Evolutionary conservation across 2,797 vertebrate species (phyloP).

Genomic region (Bradypus variegatus): DNA sequence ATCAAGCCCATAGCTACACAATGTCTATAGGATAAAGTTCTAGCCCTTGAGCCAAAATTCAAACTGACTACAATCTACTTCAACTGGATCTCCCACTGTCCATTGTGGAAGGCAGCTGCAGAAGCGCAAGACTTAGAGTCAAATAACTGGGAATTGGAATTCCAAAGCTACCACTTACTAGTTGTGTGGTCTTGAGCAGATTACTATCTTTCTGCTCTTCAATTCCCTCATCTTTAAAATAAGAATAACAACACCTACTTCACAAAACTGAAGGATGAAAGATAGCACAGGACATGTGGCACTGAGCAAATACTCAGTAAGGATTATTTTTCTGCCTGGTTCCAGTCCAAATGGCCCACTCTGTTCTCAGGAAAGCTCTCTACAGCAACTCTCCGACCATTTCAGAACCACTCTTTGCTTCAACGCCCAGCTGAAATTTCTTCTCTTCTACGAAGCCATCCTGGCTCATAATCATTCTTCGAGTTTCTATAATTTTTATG

Average conservation of each 20-base stretch:
- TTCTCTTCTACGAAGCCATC: neutral
- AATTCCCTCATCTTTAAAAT: conserved; percentile 8
- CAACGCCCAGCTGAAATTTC: neutral
- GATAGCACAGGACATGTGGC: neutral
- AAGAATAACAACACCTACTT: neutral
- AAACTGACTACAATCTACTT: neutral
- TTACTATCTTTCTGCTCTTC: neutral
- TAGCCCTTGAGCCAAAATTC: conserved; percentile 16
- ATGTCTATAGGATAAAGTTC: conserved; percentile 12
- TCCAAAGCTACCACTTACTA: neutral
- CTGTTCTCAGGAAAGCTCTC: neutral
- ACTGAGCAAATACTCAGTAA: neutral
- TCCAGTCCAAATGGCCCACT: neutral
- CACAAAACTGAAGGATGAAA: neutral
- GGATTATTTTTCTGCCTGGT: neutral
- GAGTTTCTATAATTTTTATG: conserved; percentile 5
- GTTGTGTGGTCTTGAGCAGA: neutral
- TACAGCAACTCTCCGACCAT: neutral
- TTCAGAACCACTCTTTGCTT: neutral
- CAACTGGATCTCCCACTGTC: neutral
- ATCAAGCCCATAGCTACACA: conserved; percentile 18
- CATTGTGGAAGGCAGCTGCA: neutral
- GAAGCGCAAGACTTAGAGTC: neutral
- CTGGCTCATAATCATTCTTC: conserved; percentile 25
- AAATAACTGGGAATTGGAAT: neutral